Base-by-base conservation (phyloP, 1,140 invertebrate species). In the Euglossa dilemma region DNA sequence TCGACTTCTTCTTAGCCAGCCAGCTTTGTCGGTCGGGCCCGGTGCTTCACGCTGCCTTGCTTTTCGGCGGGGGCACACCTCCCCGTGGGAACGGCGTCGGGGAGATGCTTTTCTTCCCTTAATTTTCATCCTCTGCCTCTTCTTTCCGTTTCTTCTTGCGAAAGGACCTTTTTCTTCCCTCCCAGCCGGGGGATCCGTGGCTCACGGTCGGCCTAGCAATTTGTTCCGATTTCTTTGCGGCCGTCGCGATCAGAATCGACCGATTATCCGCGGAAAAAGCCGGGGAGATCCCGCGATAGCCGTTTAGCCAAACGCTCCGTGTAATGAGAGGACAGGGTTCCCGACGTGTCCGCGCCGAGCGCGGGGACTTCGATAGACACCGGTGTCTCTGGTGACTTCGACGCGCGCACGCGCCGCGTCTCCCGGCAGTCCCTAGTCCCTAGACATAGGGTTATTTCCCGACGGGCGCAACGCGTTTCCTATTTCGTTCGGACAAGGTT, bases 21-120 rank as follows among this genome's bases (percentile, higher is more conserved):
- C 11, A 85, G 85, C 83, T 83, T 83, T 86, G 80, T 85, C 89
- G 88, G 85, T 85, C 71, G 74, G 23, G 18, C 76, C 59, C 85
- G 83, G 1, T 36, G 77, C 86, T 90, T 86, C 78, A 85, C 85
- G 75, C 75, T 63, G 70, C 77, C 76, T 85, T 8, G 16, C 74
- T 78, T 83, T 83, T 83, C 70, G 74, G 74, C 80, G 25, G 25
- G 25, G 54, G 16, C 23, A 36, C 28, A 56, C 79, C 50, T 56
- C 71, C 79, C 57, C 80, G 80, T 81, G 79, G 57, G 72, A 81
- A 75, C 23, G 52, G 14, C 28, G 6, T 20, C 16, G 18, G 28
- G 0, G n/a, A 20, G 9, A 5, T 16, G 50, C 16, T 80, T 66
- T 63, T 67, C 64, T 84, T 80, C 61, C 66, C 36, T 74, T 47